Conservation (phyloP, 2,113 vertebrate genomes). For the human region GRCh38 chr15:38161501-38162000, state of each 20-base stretch:
- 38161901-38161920: slow-evolving; percentile 31
- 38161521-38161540: slow-evolving; percentile 26
- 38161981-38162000: background rate
- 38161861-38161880: background rate
- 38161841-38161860: background rate
- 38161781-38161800: background rate
- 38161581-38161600: background rate
- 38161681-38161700: background rate
- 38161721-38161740: background rate
- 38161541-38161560: slow-evolving; percentile 9
- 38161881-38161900: background rate
- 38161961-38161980: background rate
- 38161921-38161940: background rate
- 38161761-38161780: background rate
- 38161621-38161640: background rate
- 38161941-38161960: background rate
- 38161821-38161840: background rate
- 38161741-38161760: background rate
- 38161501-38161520: background rate
- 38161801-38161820: background rate
- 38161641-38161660: background rate
- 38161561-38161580: background rate
- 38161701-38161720: background rate
- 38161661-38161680: background rate
- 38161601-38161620: background rate